Base-by-base conservation (phyloP, 2,113 vertebrate species). In the Carassius carassius region DNA sequence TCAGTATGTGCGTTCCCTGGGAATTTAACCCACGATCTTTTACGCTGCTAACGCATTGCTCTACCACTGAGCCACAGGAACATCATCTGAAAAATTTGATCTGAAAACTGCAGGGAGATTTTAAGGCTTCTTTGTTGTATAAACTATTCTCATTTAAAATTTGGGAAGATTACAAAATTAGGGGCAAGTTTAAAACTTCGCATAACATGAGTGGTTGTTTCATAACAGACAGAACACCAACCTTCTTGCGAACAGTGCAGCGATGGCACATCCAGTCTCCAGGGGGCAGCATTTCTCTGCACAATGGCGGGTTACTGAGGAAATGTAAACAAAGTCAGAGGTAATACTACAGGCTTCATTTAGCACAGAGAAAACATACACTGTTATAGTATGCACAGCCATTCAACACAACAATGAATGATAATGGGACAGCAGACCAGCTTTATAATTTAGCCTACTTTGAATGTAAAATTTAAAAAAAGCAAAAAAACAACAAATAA, bases 181-280 rank as follows among this genome's bases (percentile, higher is more conserved):
- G 13, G 25, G 9, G 12, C 7, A 77, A 70, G 17, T 21, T 29
- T 3, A 65, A 62, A 58, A 21, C 10, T 21, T 32, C 9, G 5
- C 17, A 21, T 29, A 19, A 21, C 17, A 32, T 8, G 21, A 58
- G 19, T 58, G 29, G n/a, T 17, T 75, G 23, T 29, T 76, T 8
- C 17, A 56, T 77, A 49, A 51, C 5, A 10, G 41, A 44, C 9
- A 56, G 17, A 12, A 65, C 29, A 81, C 90, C 94, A 94, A 99
- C 98, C 96, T 98, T 99, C 92, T 97, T 95, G 54, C 96, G 94
- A 67, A 99, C 96, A 25, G 96, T 97, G 89, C 98, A 99, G 91
- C 98, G 97, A 90, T 99, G 98, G 94, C 98, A 99, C 97, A 99
- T 99, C 98, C 98, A 99, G 90, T 99, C 98, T 76, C 98, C 98